phyloP scores from a whole-genome alignment of 2,113 vertebrate genomes.

The Corythornis madagascariensis region DNA sequence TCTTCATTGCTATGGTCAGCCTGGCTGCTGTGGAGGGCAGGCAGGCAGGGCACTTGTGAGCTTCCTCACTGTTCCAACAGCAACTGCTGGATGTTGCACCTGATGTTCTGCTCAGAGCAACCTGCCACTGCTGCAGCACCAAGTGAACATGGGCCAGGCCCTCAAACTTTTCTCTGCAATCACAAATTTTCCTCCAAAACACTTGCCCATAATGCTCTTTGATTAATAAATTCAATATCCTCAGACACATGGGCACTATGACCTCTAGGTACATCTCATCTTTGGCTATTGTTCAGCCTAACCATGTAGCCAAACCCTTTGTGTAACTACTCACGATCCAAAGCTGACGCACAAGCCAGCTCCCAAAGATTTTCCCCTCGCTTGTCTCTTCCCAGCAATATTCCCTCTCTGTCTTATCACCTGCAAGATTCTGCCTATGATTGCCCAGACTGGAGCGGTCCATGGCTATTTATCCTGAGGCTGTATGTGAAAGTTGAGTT shows the following conservation, averaged over 20 bases:
- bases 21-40: rapidly evolving
- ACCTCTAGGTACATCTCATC: not conserved
- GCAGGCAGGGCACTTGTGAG: rapidly evolving
- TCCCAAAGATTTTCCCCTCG: not conserved
- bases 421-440: not conserved
- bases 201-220: not conserved
- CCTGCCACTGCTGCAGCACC: not conserved
- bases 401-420: not conserved
- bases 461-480: not conserved
- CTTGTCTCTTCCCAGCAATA: not conserved
- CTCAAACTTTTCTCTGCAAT: not conserved
- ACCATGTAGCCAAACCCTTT: not conserved
- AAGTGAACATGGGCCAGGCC: not conserved
- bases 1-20: rapidly evolving
- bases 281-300: not conserved
- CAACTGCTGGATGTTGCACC: rapidly evolving
- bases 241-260: not conserved
- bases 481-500: not conserved
- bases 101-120: not conserved
- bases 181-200: not conserved
- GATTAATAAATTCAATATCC: not conserved
- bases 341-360: not conserved
- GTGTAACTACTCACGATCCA: not conserved
- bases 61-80: rapidly evolving
- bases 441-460: not conserved